Evolutionary conservation across 1,140 invertebrate species (phyloP), one percentile per base, ranked within the genome.

Genomic region (Drosophila ananassae): DNA sequence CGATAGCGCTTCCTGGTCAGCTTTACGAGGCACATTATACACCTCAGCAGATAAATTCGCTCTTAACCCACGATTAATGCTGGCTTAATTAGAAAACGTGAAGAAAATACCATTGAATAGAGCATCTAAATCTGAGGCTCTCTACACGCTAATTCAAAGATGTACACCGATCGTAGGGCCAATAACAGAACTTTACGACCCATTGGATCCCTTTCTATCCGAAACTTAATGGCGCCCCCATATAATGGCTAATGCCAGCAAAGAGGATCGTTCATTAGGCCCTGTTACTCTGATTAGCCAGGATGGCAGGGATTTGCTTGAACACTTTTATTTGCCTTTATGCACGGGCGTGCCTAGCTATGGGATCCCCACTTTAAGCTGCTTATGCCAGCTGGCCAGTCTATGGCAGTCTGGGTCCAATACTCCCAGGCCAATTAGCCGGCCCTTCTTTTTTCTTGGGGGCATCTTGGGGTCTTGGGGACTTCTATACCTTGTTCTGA

Each of bases 161-260:
- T 67, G 68, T 57, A 68, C 50, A 32, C 41, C 44, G 21, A 24
- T 57, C 63, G 30, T 69, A 41, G 21, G 34, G 41, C 9, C 30
- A 21, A 22, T 13, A 21, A 12, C 28, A 30, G 1, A 30, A 22
- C 34, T 56, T 69, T 39, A 69, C 32, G 63, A 25, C 32, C 25
- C 17, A 12, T 52, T 51, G 25, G n/a, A 41, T 4, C 24, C 17
- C 25, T 22, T 30, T 6, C 9, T 28, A 13, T 22, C 4, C 25
- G 3, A 12, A 30, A 51, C 61, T 73, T 74, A 44, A 63, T 55
- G 41, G 32, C 46, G 37, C 28, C 39, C 57, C 22, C 41, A 30
- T 51, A 52, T 63, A 63, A 74, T 46, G 46, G 44, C 51, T 63
- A 68, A 61, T 52, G n/a, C 63, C 48, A 46, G 56, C 25, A 7